phyloP scores from a whole-genome alignment of 2,797 vertebrate genomes.

The Acanthornis magna region DNA sequence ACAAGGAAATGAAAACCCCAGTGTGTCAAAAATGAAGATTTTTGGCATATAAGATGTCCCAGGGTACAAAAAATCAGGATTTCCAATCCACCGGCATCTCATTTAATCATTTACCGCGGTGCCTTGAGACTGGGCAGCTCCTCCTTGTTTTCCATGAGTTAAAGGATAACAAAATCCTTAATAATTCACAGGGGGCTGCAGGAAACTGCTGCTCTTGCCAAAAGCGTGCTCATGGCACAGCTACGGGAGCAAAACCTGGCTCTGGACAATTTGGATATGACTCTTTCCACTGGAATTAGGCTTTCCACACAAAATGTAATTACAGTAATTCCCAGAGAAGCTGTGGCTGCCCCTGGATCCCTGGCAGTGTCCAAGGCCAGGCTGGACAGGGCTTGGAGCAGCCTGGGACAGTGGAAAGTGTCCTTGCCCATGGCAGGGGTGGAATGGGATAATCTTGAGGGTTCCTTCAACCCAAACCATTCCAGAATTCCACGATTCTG shows the following conservation, averaged over 20 bases:
- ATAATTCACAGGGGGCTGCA: neutral
- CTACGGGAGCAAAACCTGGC: neutral
- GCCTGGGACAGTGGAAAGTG: neutral
- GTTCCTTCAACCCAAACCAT: neutral
- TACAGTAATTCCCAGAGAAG: neutral
- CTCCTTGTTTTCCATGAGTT: neutral
- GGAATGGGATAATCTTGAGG: neutral
- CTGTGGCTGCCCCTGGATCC: no score
- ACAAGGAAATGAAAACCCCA: neutral
- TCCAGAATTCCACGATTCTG: neutral
- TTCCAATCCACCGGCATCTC: accelerated
- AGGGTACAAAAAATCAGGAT: accelerated
- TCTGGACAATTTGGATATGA: accelerated
- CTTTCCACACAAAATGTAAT: neutral
- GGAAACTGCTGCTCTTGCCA: neutral
- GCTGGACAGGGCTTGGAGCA: no score
- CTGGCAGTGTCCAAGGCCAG: no score
- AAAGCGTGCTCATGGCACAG: neutral
- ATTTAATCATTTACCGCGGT: slow-evolving; percentile 14
- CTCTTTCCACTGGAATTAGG: neutral
- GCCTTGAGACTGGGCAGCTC: neutral
- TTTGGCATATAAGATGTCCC: neutral
- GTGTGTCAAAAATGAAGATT: accelerated
- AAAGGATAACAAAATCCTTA: slow-evolving; percentile 5
- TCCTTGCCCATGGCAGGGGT: neutral